phyloP scores from a whole-genome alignment of 2,888 invertebrate genomes.

The Apamea sordens region DNA sequence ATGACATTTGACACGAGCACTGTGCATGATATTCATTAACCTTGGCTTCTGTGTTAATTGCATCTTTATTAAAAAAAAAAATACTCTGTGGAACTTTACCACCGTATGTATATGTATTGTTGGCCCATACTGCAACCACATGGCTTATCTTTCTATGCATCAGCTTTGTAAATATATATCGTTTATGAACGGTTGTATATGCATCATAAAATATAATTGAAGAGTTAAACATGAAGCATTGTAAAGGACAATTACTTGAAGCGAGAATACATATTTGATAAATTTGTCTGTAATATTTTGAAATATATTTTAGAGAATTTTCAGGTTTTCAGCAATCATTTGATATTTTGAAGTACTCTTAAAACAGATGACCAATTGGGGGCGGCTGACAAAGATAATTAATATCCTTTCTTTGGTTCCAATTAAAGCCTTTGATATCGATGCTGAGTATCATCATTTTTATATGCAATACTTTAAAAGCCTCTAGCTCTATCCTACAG shows the following conservation, averaged over 20 bases:
- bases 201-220: slow-evolving; percentile 45
- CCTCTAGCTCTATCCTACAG: neutral
- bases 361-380: neutral
- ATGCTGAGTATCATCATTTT: neutral
- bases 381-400: neutral
- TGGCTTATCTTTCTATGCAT: slow-evolving; percentile 40
- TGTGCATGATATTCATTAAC: slow-evolving; percentile 65
- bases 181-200: slow-evolving; percentile 32
- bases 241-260: neutral
- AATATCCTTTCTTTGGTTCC: neutral
- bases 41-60: slow-evolving; percentile 58
- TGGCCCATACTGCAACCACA: slow-evolving; percentile 37
- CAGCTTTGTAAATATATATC: slow-evolving; percentile 33
- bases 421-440: neutral
- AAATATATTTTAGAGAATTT: neutral
- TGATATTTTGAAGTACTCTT: neutral
- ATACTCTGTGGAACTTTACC: slow-evolving; percentile 18
- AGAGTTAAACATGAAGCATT: slow-evolving; percentile 16
- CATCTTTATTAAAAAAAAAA: slow-evolving; percentile 47
- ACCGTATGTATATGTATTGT: slow-evolving; percentile 28
- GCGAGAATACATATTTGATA: too few species aligned
- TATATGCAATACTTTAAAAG: neutral
- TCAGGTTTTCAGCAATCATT: neutral
- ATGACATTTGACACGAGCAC: slow-evolving; percentile 65
- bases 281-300: neutral